Conservation (phyloP, 2,888 invertebrate genomes). For the Pandemis heparana region DNA sequence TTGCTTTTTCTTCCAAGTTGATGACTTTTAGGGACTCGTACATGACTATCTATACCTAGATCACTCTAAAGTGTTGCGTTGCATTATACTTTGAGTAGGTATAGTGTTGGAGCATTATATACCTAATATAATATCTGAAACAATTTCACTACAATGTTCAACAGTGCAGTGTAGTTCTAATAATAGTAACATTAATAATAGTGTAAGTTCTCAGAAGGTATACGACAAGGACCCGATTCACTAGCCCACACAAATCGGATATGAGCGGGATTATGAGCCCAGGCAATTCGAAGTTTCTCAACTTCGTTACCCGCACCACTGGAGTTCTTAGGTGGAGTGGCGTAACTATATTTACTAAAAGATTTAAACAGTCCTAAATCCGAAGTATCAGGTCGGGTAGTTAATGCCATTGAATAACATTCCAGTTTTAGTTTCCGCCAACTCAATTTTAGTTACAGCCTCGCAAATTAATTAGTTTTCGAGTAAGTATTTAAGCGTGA, state of each 20-base stretch:
- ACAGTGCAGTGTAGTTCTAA: background rate
- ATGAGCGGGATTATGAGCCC: conserved; percentile 42
- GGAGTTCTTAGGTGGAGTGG: conserved; percentile 70
- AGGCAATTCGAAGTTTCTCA: conserved; percentile 78
- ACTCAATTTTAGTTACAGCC: conserved; percentile 2
- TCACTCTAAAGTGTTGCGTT: too few relatives aligned
- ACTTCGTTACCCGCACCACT: conserved; percentile 78
- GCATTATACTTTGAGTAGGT: background rate
- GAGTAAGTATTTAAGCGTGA: background rate
- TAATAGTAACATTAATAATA: background rate
- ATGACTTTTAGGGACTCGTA: background rate
- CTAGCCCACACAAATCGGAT: conserved; percentile 41
- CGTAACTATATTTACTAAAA: conserved; percentile 49
- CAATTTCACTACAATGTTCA: background rate
- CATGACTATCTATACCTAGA: background rate
- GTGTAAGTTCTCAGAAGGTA: conserved; percentile 3
- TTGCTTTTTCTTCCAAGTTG: background rate
- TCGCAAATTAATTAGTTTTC: conserved; percentile 8
- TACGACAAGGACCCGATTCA: conserved; percentile 7
- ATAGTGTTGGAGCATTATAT: too few relatives aligned
- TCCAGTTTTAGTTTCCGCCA: conserved; percentile 5
- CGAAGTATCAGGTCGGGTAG: conserved; percentile 1
- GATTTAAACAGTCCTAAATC: conserved; percentile 17
- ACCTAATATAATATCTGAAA: too few relatives aligned
- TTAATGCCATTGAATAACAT: conserved; percentile 6